Base-by-base conservation (phyloP, 1,140 invertebrate species). In the Cyphomyrmex costatus region DNA sequence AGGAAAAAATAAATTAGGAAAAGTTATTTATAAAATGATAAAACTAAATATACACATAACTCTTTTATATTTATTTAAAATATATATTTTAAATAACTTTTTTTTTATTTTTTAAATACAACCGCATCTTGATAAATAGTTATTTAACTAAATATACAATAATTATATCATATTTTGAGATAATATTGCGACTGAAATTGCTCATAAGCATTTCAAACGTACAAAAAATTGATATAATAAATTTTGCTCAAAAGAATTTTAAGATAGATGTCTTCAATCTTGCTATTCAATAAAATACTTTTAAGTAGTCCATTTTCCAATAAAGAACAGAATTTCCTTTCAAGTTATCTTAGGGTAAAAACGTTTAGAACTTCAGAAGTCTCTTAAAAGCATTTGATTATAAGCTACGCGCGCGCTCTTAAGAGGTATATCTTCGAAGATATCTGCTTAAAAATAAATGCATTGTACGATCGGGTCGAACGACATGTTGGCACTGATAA, bases 401-500 rank as follows among this genome's bases (percentile, higher is more conserved):
- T 6, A 74, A 19, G 8, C 19, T 14, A 16, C 10, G 4, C 46
- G 63, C 14, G n/a, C 46, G n/a, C 21, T 33, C 76, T 66, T 33
- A 46, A 60, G 56, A 51, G 33, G 16, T 70, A 74, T 19, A n/a
- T 8, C 46, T 36, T 19, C 63, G 27, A 36, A 12, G 14, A 10
- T 53, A 78, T 58, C 65, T 16, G 78, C 10, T 70, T 42, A 56
- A 80, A 70, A 80, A 49, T 30, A 46, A 71, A 73, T 24, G 51
- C 53, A 16, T 51, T 27, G 19, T 27, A 27, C 79, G 24, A 60
- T 60, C 36, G 79, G 27, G 42, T 24, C 79, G 70, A 60, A 58
- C 78, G 68, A 73, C 51, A 60, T 14, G 53, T 33, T 61, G 79
- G 53, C 79, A 74, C 36, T 83, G 68, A 83, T 49, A 61, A 60